phyloP scores from a whole-genome alignment of 2,113 vertebrate genomes.

The Erinaceus europaeus region DNA sequence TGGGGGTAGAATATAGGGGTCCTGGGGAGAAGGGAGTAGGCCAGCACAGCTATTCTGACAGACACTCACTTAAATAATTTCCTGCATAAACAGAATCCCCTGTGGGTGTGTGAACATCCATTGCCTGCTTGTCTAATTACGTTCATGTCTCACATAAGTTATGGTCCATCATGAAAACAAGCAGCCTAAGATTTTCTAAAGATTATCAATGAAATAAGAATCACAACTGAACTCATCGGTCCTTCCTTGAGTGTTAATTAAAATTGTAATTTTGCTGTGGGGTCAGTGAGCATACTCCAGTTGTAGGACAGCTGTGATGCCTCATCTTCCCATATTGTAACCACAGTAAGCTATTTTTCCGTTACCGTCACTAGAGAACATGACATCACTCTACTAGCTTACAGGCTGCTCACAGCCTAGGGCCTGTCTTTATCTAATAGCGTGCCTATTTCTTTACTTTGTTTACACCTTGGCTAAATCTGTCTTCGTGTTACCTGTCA shows the following conservation, averaged over 20 bases:
- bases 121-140: too few species aligned
- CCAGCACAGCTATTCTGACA: too few species aligned
- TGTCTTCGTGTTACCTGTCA: background rate
- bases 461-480: background rate
- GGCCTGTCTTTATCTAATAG: background rate
- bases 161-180: slow-evolving; percentile 44
- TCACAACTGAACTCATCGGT: slow-evolving; percentile 66
- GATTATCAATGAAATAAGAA: background rate
- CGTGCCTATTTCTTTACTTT: background rate
- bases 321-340: slow-evolving; percentile 24
- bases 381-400: background rate
- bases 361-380: background rate
- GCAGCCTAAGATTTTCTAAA: slow-evolving; percentile 44
- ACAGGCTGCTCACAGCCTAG: background rate
- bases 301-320: slow-evolving; percentile 7
- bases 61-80: too few species aligned
- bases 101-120: too few species aligned
- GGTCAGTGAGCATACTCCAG: slow-evolving; percentile 42
- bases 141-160: too few species aligned
- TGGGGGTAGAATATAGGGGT: too few species aligned
- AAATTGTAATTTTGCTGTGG: slow-evolving; percentile 55
- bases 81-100: too few species aligned
- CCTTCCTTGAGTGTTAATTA: slow-evolving; percentile 72
- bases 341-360: background rate
- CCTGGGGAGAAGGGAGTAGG: too few species aligned